Evolutionary conservation across 2,113 vertebrate genomes (phyloP).

Genomic region (Limnothrissa miodon): DNA sequence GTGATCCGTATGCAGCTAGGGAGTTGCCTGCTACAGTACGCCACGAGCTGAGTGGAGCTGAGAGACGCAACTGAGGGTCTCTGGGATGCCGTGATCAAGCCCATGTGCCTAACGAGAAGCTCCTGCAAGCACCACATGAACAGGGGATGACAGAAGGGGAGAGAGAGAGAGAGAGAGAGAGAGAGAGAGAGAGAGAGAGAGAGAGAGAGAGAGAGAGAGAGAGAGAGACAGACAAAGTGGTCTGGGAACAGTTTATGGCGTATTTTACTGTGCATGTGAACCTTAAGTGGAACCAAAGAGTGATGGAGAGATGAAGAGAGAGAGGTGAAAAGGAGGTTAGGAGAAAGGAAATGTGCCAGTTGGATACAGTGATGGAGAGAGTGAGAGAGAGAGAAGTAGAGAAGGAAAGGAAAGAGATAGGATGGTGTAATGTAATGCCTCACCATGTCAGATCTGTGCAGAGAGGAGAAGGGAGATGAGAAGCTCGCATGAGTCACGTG

Average conservation of each 20-base stretch:
- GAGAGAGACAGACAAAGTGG: neutral
- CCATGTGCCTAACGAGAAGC: neutral
- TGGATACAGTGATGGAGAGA: neutral
- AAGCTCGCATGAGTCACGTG: slow-evolving; percentile 36
- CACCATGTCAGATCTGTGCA: neutral
- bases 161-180: neutral
- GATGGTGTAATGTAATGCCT: slow-evolving; percentile 3
- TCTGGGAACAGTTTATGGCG: neutral
- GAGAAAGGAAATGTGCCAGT: neutral
- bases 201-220: neutral
- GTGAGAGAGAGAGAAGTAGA: neutral
- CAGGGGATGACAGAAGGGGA: neutral
- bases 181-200: neutral
- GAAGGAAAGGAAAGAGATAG: neutral
- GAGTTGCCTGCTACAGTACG: neutral
- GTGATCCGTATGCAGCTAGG: neutral
- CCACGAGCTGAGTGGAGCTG: neutral
- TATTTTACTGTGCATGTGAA: neutral
- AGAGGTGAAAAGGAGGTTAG: neutral
- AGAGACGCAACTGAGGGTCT: neutral
- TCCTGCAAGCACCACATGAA: neutral
- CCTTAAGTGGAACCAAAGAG: neutral
- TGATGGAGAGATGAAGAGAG: neutral
- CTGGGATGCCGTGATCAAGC: neutral
- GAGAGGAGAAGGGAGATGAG: neutral